phyloP scores from a whole-genome alignment of 2,888 invertebrate genomes.

The Aphidoletes aphidimyza region DNA sequence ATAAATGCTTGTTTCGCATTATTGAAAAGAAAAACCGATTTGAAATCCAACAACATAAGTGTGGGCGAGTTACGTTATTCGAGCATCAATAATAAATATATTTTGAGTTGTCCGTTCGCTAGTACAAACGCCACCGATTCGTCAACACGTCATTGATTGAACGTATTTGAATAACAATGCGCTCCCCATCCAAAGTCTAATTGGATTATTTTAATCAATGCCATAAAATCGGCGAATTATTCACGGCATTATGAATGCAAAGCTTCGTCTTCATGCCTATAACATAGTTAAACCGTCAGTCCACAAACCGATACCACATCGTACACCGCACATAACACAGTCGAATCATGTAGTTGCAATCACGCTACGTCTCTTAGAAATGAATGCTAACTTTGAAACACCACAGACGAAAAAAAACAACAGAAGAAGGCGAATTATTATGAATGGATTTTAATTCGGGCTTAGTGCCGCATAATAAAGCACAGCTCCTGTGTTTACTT shows the following conservation, averaged over 20 bases:
- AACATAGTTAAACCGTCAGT: not conserved
- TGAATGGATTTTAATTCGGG: slow-evolving; percentile 16
- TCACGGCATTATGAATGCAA: not conserved
- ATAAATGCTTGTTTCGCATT: slow-evolving; percentile 37
- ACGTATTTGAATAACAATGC: not conserved
- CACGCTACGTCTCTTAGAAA: not conserved
- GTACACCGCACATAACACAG: too few species aligned
- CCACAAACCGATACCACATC: too few species aligned
- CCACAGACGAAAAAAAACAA: not conserved
- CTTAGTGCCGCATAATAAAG: slow-evolving; percentile 48
- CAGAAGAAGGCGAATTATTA: not conserved
- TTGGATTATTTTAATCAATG: slow-evolving; percentile 9
- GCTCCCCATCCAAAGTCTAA: not conserved
- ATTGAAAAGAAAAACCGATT: slow-evolving; percentile 18
- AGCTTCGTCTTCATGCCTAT: not conserved
- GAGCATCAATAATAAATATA: not conserved
- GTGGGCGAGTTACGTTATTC: not conserved
- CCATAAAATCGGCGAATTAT: not conserved
- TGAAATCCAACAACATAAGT: not conserved
- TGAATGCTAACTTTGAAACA: not conserved
- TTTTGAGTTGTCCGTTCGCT: too few species aligned
- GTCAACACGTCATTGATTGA: not conserved
- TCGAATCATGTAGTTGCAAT: slow-evolving; percentile 20
- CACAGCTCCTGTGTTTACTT: slow-evolving; percentile 37
- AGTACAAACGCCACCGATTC: not conserved